Evolutionary conservation across 2,888 invertebrate species (phyloP), one percentile per base, ranked within the genome.

Genomic region (Thymelicus lineola): DNA sequence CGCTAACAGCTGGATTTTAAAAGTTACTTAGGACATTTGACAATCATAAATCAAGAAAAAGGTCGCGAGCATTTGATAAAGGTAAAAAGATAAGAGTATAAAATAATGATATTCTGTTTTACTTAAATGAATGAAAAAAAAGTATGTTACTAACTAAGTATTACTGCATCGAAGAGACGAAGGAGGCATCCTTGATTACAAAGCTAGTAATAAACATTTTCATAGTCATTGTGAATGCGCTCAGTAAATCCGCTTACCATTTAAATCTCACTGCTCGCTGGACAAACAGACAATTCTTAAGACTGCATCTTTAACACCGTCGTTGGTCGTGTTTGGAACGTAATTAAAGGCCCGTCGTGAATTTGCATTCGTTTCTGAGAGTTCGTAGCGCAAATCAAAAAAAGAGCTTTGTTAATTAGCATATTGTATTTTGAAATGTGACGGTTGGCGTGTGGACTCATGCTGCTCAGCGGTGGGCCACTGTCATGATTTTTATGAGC

Each of bases 341-440:
- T 93, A 93, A 93, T 93, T 93, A 93, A 92, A 93, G 90, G 82
- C 75, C 81, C 82, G 82, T 85, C 82, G 83, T 80, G 86, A 86
- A 91, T 92, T 92, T 92, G 92, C 93, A 93, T 91, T 80, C 88
- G 86, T 87, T 91, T 91, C 91, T 85, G 89, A 90, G 92, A 92
- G 90, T 86, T 88, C 85, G 89, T 89, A 88, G 89, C 78, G 85
- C 85, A 86, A 87, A 87, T 87, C 84, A 87, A 89, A 89, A 86
- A 90, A 90, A 87, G 85, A 82, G 79, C 78, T 80, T 84, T 88
- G 87, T 89, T 93, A 93, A 93, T 93, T 93, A 93, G 93, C 93
- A 93, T 93, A 93, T 93, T 92, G 91, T 89, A 89, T 92, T 92
- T 90, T 90, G 89, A 92, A 91, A 90, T 90, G 91, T 92, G 92